These are phyloP conservation scores for Drosophila yooni DNA, from an alignment of 2,888 invertebrate genomes.

Conservation along the genomic window DNA sequence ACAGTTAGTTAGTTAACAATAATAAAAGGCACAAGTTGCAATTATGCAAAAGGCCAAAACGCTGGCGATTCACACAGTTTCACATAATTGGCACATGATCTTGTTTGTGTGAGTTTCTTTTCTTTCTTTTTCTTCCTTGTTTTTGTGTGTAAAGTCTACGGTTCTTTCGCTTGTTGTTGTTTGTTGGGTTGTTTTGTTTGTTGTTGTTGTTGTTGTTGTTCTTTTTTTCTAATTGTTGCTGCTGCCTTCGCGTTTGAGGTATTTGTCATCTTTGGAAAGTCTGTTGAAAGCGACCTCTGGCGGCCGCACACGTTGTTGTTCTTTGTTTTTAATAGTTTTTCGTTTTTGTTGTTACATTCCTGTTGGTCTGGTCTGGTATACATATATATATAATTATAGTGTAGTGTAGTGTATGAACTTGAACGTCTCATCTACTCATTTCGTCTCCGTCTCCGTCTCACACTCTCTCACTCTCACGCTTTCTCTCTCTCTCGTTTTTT, in stretches of 20 bases:
- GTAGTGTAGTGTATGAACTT: conserved; percentile 35
- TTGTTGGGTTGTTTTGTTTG: conserved; percentile 6
- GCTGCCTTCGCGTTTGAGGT: conserved; percentile 78
- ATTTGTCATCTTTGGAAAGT: conserved; percentile 81
- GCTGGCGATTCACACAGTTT: conserved; percentile 72
- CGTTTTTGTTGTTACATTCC: conserved; percentile 28
- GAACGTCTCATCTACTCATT: conserved; percentile 54
- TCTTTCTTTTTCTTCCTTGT: conserved; percentile 22
- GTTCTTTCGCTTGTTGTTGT: conserved; percentile 33
- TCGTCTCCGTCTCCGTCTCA: conserved; percentile 13
- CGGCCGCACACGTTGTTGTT: conserved; percentile 50
- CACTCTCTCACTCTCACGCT: conserved; percentile 17
- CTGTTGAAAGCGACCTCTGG: conserved; percentile 66
- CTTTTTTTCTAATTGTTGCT: conserved; percentile 44
- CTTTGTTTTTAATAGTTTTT: conserved; percentile 1
- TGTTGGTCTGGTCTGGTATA: conserved; percentile 62
- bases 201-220: conserved; percentile 28
- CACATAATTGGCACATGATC: conserved; percentile 68
- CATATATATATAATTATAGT: conserved; percentile 20
- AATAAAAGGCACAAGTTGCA: conserved; percentile 78
- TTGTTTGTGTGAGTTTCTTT: conserved; percentile 48
- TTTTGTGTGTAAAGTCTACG: conserved; percentile 10
- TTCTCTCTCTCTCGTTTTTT: conserved; percentile 27
- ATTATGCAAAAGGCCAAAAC: conserved; percentile 77
- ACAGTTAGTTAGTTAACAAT: conserved; percentile 78